Evolutionary conservation across 2,113 vertebrate genomes (phyloP).

Genomic region (Procavia capensis): DNA sequence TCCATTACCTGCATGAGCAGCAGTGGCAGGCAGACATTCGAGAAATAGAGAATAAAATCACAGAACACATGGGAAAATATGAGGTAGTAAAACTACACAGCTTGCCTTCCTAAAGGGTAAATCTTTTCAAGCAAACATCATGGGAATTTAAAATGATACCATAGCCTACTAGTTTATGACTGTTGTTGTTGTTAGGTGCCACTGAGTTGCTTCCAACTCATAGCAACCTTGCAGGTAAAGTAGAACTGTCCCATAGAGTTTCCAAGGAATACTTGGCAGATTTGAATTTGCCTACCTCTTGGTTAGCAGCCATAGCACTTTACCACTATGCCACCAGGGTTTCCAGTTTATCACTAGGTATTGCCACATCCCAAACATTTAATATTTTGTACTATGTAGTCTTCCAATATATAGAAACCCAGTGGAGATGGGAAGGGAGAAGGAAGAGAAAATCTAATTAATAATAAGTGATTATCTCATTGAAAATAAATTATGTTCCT

Average conservation of each 20-base stretch:
- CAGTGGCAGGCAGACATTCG: background rate
- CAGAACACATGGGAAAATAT: background rate
- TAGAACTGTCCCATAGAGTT: too few relatives aligned
- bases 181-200: too few relatives aligned
- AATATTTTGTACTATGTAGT: background rate
- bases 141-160: background rate
- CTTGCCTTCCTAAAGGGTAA: constrained; percentile 1
- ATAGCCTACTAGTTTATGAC: background rate
- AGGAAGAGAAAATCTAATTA: background rate
- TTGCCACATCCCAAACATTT: background rate
- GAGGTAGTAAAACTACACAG: background rate
- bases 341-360: background rate
- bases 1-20: background rate
- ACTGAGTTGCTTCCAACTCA: too few relatives aligned
- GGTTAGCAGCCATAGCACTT: too few relatives aligned
- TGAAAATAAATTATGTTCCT: constrained; percentile 40
- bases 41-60: background rate
- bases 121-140: background rate
- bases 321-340: too few relatives aligned
- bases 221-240: too few relatives aligned
- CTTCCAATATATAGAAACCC: background rate
- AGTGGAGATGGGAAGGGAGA: background rate
- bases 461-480: background rate
- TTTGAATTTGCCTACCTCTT: too few relatives aligned
- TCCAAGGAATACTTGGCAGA: too few relatives aligned